Percentiles rank a stretch among this genome's conserved stretches.
phyloP scores from a whole-genome alignment of 2,888 invertebrate genomes.

The Clitarchus hookeri region DNA sequence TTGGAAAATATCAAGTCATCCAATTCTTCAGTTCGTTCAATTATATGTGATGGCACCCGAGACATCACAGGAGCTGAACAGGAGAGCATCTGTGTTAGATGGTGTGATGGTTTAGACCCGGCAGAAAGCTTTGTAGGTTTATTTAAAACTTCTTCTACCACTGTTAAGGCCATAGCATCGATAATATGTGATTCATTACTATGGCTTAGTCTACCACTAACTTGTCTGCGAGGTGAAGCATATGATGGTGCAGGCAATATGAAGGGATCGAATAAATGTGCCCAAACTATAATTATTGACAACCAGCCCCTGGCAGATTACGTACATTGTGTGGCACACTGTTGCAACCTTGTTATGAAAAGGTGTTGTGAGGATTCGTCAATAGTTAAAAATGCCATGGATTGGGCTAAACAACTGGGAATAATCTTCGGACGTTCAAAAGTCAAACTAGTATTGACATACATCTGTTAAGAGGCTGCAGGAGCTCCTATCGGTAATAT shows the following conservation, averaged over 20 bases:
- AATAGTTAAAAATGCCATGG: constrained; percentile 23
- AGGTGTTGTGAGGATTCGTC: background rate
- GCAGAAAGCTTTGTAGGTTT: constrained; percentile 33
- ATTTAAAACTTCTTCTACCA: constrained; percentile 22
- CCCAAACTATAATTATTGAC: constrained; percentile 24
- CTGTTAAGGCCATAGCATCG: constrained; percentile 27
- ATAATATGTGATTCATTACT: constrained; percentile 30
- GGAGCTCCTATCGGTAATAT: constrained; percentile 10
- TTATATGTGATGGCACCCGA: background rate
- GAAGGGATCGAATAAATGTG: constrained; percentile 29
- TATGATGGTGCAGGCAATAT: constrained; percentile 32
- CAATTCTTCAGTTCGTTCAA: background rate
- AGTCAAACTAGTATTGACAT: constrained; percentile 22
- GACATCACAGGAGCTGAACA: background rate
- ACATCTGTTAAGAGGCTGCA: constrained; percentile 16
- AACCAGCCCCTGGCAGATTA: constrained; percentile 28
- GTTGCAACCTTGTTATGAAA: constrained; percentile 28
- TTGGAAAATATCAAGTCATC: background rate
- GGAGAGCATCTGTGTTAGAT: background rate
- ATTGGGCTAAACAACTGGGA: constrained; percentile 26
- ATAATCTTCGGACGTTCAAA: constrained; percentile 29
- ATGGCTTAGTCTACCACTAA: background rate
- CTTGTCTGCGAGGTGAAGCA: constrained; percentile 29
- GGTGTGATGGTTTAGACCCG: background rate
- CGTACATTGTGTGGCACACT: constrained; percentile 33